Base-by-base conservation (phyloP, 2,888 invertebrate species). In the Xestobium rufovillosum region DNA sequence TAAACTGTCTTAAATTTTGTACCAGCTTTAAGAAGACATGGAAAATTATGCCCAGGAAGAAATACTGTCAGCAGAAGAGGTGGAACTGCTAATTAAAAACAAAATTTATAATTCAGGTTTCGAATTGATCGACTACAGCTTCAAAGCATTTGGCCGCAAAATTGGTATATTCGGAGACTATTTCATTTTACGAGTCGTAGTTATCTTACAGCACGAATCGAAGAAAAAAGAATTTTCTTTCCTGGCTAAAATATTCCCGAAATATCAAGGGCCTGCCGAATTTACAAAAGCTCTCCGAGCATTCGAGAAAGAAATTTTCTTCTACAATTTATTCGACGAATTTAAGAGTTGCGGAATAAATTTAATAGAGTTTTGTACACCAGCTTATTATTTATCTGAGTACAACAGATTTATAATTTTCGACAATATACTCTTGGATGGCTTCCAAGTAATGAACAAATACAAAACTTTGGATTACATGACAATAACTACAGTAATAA, bases 341-440 rank as follows among this genome's bases (percentile, higher is more conserved):
- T 51, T 50, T 19, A 31, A 33, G 26, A 26, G 43, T n/a, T 37
- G 42, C 13, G 42, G 34, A 2, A 43, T 55, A 17, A 17, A 38
- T 17, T 27, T 53, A 9, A 43, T 52, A 3, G 11, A 41, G 13
- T 41, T 42, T 16, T 63, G 65, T 51, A 58, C 65, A 0, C 51
- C 67, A 0, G 37, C 42, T 11, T 68, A 64, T 45, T 63, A 61
- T 41, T 38, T 58, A 2, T 48, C 50, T 1, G 55, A 56, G 26
- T 42, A 49, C 1, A 52, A 53, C 14, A 39, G 62, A 31, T 48
- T 58, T 19, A 38, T 68, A 4, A 53, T 71, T 3, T 52, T 70
- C 25, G 69, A 71, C 37, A 61, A 71, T 38, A 51, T 71, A 3
- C 32, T 41, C 1, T 23, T 36, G 1, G 43, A 55, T 25, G 61